These are phyloP conservation scores for Cossypha polioptera DNA, from an alignment of 2,797 vertebrate species.

Conservation along the genomic window DNA sequence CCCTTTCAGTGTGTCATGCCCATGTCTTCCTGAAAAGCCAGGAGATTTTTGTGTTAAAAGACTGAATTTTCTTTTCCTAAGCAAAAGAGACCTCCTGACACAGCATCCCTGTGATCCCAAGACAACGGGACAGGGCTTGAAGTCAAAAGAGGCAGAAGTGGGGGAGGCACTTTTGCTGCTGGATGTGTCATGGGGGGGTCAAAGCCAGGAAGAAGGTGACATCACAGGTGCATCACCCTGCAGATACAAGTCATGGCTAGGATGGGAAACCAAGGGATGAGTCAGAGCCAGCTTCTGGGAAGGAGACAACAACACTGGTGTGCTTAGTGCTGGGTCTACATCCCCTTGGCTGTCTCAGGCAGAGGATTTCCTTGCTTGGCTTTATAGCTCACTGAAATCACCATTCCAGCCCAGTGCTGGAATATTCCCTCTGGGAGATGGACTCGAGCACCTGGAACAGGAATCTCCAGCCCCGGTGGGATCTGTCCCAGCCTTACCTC, in stretches of 20 bases:
- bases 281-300: not conserved
- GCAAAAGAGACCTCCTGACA: not conserved
- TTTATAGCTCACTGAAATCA: not conserved
- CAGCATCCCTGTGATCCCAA: not conserved
- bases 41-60: not conserved
- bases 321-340: not conserved
- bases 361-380: not conserved
- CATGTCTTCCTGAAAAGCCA: not conserved
- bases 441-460: not conserved
- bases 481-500: not conserved
- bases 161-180: not conserved
- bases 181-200: not conserved
- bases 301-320: not conserved
- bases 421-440: not conserved
- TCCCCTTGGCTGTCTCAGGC: not conserved
- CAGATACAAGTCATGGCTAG: not conserved
- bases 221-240: not conserved
- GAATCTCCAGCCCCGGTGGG: not conserved
- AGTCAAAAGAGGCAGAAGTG: not conserved
- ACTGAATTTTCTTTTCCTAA: not conserved
- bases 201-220: not conserved
- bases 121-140: fast-evolving
- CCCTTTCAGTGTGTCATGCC: not conserved
- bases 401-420: not conserved
- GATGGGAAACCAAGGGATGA: not conserved